Evolutionary conservation across 2,888 invertebrate genomes (phyloP), one percentile per base, ranked within the genome.

Genomic region (Cyrtodaria siliqua): DNA sequence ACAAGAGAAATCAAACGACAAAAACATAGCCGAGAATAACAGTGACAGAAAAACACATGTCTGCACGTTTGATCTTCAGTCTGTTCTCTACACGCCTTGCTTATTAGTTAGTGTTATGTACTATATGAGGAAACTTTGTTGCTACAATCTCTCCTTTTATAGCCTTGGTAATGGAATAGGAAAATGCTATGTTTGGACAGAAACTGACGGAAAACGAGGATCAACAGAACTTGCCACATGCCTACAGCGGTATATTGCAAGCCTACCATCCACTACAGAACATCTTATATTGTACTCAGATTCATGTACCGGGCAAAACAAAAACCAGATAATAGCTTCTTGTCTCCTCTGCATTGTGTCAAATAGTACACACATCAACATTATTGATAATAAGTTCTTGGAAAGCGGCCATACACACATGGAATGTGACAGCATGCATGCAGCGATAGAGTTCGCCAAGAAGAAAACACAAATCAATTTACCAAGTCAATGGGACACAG

Each of bases 351-450:
- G 60, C 23, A 9, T 47, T 0, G 44, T 76, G 1, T 6, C n/a
- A 14, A 12, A 55, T 16, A 23, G 27, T 9, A 3, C 2, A 1
- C 47, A 62, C 26, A n/a, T 71, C 3, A 24, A 70, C 20, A 24
- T n/a, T 4, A 49, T 76, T 26, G 55, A 61, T 26, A 64, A 70
- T 2, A 71, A 77, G 33, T 76, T 80, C 20, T 40, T 79, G 1
- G 67, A 76, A 33, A 29, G 53, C 3, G 76, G 69, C 9, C 76
- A 80, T 61, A 66, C 77, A 16, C 52, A 80, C 14, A 80, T 76
- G 73, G 80, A 80, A 44, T 76, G 60, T 33, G 67, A 76, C 40
- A 53, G 40, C 4, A 63, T 80, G 20, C 76, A 77, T 40, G 47
- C 70, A 6, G 23, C 76, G 12, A 80, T 76, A 44, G 72, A 80